Conservation (phyloP, 2,888 invertebrate species). For the Leptinotarsa juncta region DNA sequence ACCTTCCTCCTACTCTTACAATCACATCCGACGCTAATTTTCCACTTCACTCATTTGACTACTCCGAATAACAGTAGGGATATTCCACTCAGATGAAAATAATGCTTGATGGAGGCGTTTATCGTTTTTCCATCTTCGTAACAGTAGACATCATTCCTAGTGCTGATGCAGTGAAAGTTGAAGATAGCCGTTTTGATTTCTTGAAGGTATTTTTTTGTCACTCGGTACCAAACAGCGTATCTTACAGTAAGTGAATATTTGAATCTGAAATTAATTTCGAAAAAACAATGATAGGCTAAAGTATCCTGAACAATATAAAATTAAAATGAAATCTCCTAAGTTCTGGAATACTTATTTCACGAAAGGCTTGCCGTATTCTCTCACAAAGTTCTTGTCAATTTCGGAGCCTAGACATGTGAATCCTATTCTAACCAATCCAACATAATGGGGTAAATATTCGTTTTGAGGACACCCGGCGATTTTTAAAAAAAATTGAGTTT, state of each 20-base stretch:
- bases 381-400: too few species aligned
- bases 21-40: slow-evolving; percentile 15
- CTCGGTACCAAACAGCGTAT: slow-evolving; percentile 1
- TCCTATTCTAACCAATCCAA: too few species aligned
- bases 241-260: slow-evolving; percentile 10
- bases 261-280: not conserved
- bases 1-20: slow-evolving; percentile 2
- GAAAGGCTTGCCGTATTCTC: too few species aligned
- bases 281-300: not conserved
- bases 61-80: slow-evolving; percentile 3
- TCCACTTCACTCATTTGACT: slow-evolving; percentile 4
- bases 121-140: not conserved
- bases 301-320: not conserved
- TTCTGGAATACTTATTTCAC: too few species aligned
- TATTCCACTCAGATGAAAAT: slow-evolving; percentile 5
- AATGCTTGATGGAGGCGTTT: slow-evolving; percentile 8
- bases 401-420: too few species aligned
- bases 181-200: not conserved
- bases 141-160: not conserved
- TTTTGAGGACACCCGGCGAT: too few species aligned
- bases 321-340: too few species aligned
- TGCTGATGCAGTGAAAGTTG: slow-evolving; percentile 13
- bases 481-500: too few species aligned
- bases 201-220: slow-evolving; percentile 8
- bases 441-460: too few species aligned